Base-by-base conservation (phyloP, 2,888 invertebrate genomes). In the Sabatieria punctata region DNA sequence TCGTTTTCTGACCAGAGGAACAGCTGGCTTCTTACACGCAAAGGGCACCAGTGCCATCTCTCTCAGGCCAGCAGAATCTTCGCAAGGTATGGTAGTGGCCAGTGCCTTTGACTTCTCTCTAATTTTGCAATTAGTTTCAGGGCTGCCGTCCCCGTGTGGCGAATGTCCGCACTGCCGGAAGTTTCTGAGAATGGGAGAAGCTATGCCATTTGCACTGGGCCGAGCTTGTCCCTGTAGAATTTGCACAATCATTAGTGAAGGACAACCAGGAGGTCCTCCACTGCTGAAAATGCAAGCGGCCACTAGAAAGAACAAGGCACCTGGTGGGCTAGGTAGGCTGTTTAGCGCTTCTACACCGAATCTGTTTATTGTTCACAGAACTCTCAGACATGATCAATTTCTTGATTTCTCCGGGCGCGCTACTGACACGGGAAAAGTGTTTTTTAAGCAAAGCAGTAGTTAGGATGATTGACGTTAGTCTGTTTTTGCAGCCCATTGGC, bases 101-200 rank as follows among this genome's bases (percentile, higher is more conserved):
- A 19, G 3, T 4, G 36, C 4, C 19, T 36, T 36, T n/a, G 15
- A 36, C 6, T 18, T 15, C 4, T n/a, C 36, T n/a, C 19, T 4
- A 19, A 4, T 18, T 15, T 15, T n/a, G n/a, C n/a, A n/a, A n/a
- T n/a, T n/a, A n/a, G 18, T 8, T 13, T 2, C 38, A 38, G 41
- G 19, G 6, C 26, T 45, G 23, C 39, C 39, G 24, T 21, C 18
- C 2, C 40, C 45, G 2, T 45, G 45, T 24, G 45, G 26, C 40
- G 45, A 45, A 21, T 45, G 45, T 22, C 45, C 45, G 25, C 38
- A 45, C 38, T 45, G 45, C 33, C 39, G 45, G 18, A 15, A 24
- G 22, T 45, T 45, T 24, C 37, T 26, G 26, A 35, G 18, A 4
- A 22, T 37, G 19, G 37, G 26, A 22, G 15, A 37, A 21, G 27